These are phyloP conservation scores for Dissostichus mawsoni DNA, from an alignment of 2,113 vertebrate species.

Conservation along the genomic window DNA sequence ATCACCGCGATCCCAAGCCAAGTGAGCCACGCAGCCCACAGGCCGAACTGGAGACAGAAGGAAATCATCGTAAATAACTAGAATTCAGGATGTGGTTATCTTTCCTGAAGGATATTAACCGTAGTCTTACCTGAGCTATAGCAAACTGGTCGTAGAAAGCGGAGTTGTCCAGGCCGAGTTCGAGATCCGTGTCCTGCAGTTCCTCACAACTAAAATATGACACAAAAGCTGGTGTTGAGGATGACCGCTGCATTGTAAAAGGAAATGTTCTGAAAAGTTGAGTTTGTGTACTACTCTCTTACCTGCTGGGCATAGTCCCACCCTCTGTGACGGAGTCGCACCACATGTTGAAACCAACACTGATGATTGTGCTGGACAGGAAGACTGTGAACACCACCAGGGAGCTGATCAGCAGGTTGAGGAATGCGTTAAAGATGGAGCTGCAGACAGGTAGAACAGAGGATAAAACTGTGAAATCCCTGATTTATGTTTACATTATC, in stretches of 20 bases:
- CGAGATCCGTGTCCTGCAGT: conserved; percentile 92
- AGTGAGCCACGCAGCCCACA: conserved; percentile 96
- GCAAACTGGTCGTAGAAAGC: conserved; percentile 97
- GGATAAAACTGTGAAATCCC: background rate
- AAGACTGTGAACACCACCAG: conserved; percentile 91
- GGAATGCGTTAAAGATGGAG: conserved; percentile 92
- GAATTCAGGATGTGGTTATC: background rate
- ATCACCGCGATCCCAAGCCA: conserved; percentile 93
- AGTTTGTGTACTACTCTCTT: conserved; percentile 16
- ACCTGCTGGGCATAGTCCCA: conserved; percentile 90
- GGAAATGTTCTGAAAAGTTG: background rate
- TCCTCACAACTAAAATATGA: conserved; percentile 90
- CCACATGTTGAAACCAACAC: conserved; percentile 96
- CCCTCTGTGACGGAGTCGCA: conserved; percentile 93
- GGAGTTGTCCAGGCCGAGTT: conserved; percentile 93
- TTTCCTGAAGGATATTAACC: background rate
- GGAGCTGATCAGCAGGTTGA: conserved; percentile 92
- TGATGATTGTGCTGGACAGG: conserved; percentile 94
- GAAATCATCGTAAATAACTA: background rate
- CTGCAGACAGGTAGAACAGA: conserved; percentile 76
- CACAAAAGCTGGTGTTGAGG: background rate
- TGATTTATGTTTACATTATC: background rate
- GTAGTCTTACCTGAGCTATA: conserved; percentile 89
- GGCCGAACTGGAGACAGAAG: conserved; percentile 87
- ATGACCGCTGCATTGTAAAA: background rate